Base-by-base conservation (phyloP, 1,140 invertebrate species). In the Cepaea nemoralis region DNA sequence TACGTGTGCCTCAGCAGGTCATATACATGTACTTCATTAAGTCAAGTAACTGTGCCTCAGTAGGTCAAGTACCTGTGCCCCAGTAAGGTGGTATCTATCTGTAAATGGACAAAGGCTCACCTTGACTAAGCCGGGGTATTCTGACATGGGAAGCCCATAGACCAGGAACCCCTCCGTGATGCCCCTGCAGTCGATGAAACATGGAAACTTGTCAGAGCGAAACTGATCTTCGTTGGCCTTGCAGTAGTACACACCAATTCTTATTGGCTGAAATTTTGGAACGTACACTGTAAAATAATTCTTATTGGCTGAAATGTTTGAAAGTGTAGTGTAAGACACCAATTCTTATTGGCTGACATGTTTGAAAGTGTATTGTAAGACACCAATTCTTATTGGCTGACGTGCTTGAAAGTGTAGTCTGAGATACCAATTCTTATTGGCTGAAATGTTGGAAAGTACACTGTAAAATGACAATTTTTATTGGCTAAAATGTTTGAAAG, bases 101-200 rank as follows among this genome's bases (percentile, higher is more conserved):
- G 42, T 19, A 45, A 45, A 45, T 8, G 8, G n/a, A 5, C 67
- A 70, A 37, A 70, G 14, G 5, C 3, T 67, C 82, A 90, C 89
- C 87, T 91, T 91, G 14, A 89, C 83, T 39, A 86, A 83, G 0
- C 88, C 88, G 3, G 88, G 88, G 71, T 91, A 91, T 77, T 91
- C 90, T 27, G 86, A 82, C 45, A 82, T 81, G 14, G 90, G 90
- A 6, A 90, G 77, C 8, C 86, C 87, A 50, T 90, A 91, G 3
- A 88, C 76, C 55, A 75, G 55, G 40, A 31, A 66, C 0, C 70
- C 19, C 8, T 31, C 74, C 5, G 31, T 42, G 5, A 55, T 39
- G 22, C n/a, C 33, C 24, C 75, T 12, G 10, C 50, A 77, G 75
- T 77, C 75, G 10, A 77, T 40, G 31, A 77, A 63, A 63, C 75